Conservation (phyloP, 2,888 invertebrate genomes). For the Dusona sp. region DNA sequence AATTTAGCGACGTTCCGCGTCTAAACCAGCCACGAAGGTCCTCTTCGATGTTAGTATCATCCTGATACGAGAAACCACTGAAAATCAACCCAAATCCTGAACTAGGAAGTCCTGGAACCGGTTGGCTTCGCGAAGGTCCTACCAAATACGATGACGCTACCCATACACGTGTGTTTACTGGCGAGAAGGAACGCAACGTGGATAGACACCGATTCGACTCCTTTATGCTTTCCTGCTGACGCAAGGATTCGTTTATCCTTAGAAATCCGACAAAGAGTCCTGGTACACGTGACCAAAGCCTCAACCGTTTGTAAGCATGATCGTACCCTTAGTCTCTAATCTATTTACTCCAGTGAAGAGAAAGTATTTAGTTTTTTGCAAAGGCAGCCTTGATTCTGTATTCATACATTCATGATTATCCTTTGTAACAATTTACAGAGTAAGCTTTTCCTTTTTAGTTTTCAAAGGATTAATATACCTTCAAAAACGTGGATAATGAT, state of each 20-base stretch:
- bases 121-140: slow-evolving; percentile 66
- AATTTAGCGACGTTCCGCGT: slow-evolving; percentile 44
- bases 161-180: background rate
- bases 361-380: background rate
- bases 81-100: slow-evolving; percentile 77
- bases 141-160: slow-evolving; percentile 23
- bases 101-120: slow-evolving; percentile 58
- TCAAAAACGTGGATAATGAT: background rate
- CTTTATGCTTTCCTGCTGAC: slow-evolving; percentile 81
- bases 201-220: slow-evolving; percentile 69
- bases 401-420: slow-evolving; percentile 17
- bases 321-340: background rate
- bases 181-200: slow-evolving; percentile 41
- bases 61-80: slow-evolving; percentile 79
- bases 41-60: slow-evolving; percentile 67
- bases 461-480: background rate
- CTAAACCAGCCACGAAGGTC: slow-evolving; percentile 15
- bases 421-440: background rate
- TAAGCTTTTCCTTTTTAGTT: background rate
- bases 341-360: slow-evolving; percentile 1
- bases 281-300: slow-evolving; percentile 46
- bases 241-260: slow-evolving; percentile 83
- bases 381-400: background rate
- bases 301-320: slow-evolving; percentile 31
- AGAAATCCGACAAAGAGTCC: slow-evolving; percentile 73